phyloP scores from a whole-genome alignment of 2,888 invertebrate genomes.

The Orchesella flavescens region DNA sequence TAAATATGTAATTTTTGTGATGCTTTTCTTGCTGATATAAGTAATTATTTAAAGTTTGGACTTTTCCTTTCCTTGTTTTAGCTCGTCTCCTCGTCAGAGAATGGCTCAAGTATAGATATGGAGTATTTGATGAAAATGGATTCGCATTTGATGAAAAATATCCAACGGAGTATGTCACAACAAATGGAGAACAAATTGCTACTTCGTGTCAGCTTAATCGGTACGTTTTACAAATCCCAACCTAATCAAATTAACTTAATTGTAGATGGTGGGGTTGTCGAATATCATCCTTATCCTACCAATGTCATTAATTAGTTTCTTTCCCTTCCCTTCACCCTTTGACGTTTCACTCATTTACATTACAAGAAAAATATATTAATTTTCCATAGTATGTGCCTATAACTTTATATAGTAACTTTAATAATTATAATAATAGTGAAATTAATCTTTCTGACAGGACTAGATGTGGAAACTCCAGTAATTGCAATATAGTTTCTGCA shows the following conservation, averaged over 20 bases:
- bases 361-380: too few species aligned
- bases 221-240: conserved; percentile 50
- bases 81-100: conserved; percentile 72
- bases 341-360: too few species aligned
- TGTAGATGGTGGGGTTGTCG: too few species aligned
- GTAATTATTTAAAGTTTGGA: too few species aligned
- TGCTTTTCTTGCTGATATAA: too few species aligned
- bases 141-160: conserved; percentile 73
- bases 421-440: background rate
- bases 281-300: too few species aligned
- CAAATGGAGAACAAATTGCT: conserved; percentile 65
- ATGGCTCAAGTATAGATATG: conserved; percentile 75
- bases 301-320: too few species aligned
- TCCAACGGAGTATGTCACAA: conserved; percentile 70
- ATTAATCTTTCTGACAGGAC: conserved; percentile 45
- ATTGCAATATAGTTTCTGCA: conserved; percentile 58
- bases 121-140: conserved; percentile 75
- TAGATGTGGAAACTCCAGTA: conserved; percentile 59
- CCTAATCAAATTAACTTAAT: background rate
- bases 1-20: too few species aligned
- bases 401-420: too few species aligned
- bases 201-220: conserved; percentile 71
- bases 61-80: conserved; percentile 16
- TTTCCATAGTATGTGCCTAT: too few species aligned
- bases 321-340: too few species aligned